Base-by-base conservation (phyloP, 2,888 invertebrate species). In the Mythimna loreyi region DNA sequence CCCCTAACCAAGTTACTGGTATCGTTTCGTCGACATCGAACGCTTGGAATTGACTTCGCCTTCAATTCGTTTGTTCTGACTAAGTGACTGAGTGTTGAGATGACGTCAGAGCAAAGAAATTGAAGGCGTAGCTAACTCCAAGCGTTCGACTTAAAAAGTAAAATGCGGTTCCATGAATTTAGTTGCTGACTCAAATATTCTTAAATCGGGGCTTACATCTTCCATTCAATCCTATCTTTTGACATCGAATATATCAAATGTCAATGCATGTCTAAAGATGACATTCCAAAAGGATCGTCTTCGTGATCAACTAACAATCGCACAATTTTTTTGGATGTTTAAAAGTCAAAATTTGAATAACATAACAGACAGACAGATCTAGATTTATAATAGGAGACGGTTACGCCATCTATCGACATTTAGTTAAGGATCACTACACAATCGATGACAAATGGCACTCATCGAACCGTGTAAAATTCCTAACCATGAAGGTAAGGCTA, bases 271-370 rank as follows among this genome's bases (percentile, higher is more conserved):
- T 43, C 43, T 74, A 50, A 57, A 45, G 50, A 40, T 40, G n/a
- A 49, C 60, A 81, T 81, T 45, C 55, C 16, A n/a, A 36, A 64
- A 36, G 61, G 40, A 64, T 61, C 70, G 25, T 76, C 81, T 76
- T 76, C 81, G 76, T 81, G 76, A 80, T 30, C 40, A n/a, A 25
- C 2, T 25, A n/a, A 43, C 56, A 30, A 63, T 75, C 52, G 60
- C 43, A 53, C 1, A 6, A 74, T 63, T 4, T 65, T 78, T 78
- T 72, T 43, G 19, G 28, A 50, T 30, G n/a, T 55, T 43, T 43
- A 53, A 80, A 75, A 75, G 75, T 75, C 80, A 66, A 49, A 61
- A 58, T 74, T 63, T 72, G n/a, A 72, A 72, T 74, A 43, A 11
- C 8, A 16, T n/a, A 62, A 11, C 11, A 45, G n/a, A 67, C 3